phyloP scores from a whole-genome alignment of 1,140 invertebrate genomes.

The Trichonephila inaurata region DNA sequence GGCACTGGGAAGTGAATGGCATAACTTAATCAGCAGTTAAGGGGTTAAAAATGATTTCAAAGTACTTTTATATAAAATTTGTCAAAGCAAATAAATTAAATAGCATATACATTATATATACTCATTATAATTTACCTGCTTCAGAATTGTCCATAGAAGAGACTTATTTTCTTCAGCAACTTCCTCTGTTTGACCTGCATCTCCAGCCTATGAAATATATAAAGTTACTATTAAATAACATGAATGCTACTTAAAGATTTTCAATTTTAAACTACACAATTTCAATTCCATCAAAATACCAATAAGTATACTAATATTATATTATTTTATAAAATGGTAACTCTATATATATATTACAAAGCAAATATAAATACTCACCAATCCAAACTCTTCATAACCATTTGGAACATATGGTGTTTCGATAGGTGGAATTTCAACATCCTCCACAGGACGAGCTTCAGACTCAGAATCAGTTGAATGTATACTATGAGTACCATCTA shows the following conservation, averaged over 20 bases:
- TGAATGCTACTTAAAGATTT: not conserved
- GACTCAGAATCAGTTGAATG: constrained; percentile 79
- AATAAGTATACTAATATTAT: no score
- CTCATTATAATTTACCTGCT: constrained; percentile 86
- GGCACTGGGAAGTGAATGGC: no score
- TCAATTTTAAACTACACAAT: not conserved
- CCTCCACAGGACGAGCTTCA: constrained; percentile 81
- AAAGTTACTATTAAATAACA: not conserved
- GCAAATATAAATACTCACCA: constrained; percentile 81
- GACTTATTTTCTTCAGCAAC: constrained; percentile 97
- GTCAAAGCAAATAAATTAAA: not conserved
- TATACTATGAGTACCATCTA: constrained; percentile 68
- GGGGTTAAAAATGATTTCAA: no score
- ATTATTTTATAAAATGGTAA: no score
- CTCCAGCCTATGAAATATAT: constrained; percentile 86
- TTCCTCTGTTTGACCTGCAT: constrained; percentile 90
- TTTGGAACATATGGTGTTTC: constrained; percentile 86
- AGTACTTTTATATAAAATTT: no score
- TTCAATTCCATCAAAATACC: no score
- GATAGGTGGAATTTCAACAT: constrained; percentile 80
- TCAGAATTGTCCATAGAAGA: constrained; percentile 94
- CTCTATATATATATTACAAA: no score
- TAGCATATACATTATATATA: no score
- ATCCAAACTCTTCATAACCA: constrained; percentile 86
- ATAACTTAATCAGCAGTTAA: no score